phyloP scores from a whole-genome alignment of 2,797 vertebrate genomes.

The Coregonus sp. region DNA sequence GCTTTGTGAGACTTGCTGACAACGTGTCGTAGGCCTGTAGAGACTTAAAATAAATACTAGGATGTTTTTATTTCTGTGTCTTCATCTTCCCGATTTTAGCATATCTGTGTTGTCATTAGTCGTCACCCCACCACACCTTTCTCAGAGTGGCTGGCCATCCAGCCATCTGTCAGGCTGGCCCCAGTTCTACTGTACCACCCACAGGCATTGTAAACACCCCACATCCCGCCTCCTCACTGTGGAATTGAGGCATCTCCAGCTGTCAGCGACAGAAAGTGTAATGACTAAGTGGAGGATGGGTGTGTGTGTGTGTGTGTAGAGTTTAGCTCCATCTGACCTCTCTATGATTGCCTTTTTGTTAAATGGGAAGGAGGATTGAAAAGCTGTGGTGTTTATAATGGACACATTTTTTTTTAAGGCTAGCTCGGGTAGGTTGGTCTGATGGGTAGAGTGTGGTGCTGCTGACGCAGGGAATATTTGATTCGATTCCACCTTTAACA shows the following conservation, averaged over 20 bases:
- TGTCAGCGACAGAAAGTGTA: conserved; percentile 10
- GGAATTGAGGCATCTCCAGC: conserved; percentile 24
- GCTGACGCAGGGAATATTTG: neutral
- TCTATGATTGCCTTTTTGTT: neutral
- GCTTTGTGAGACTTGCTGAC: neutral
- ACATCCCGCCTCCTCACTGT: neutral
- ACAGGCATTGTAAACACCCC: conserved; percentile 20
- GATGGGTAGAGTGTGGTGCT: neutral
- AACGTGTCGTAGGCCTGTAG: neutral
- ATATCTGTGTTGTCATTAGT: conserved; percentile 29
- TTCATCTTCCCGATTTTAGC: neutral
- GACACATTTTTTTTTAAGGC: neutral
- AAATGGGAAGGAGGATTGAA: neutral
- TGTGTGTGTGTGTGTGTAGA: conserved; percentile 21
- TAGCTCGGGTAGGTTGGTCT: neutral
- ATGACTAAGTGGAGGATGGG: neutral
- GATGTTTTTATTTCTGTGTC: neutral
- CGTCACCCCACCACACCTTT: conserved; percentile 12
- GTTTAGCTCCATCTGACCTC: neutral
- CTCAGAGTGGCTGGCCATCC: conserved; percentile 40
- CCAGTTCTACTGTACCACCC: conserved; percentile 36
- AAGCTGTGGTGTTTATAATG: neutral
- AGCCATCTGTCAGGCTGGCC: conserved; percentile 51
- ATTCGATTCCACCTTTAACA: neutral
- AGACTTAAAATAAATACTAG: neutral